Base-by-base conservation (phyloP, 2,888 invertebrate genomes). In the Amphiduros pacificus region DNA sequence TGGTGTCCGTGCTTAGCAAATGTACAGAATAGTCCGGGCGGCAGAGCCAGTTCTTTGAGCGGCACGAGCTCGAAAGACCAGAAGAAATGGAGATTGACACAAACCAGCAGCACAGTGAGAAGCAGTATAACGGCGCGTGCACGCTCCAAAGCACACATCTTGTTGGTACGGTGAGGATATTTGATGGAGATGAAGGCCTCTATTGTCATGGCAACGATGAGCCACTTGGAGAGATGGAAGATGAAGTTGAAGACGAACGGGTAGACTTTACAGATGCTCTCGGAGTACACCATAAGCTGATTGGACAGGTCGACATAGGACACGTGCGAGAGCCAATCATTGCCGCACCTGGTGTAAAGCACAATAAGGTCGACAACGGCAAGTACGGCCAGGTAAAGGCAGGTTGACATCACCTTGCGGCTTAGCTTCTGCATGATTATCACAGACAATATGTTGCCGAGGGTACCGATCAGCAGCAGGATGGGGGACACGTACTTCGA, bases 41-140 rank as follows among this genome's bases (percentile, higher is more conserved):
- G 58, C 26, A 50, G n/a, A 5, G 58, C 28, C 6, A 51, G 22
- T 9, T 58, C 51, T 44, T 49, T 58, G 26, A 71, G 70, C 6
- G 55, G 64, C 2, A 73, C 70, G 11, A 78, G 65, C 4, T 78
- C 78, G 28, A 71, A 70, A 1, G 79, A 77, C 81, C 81, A 81
- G 73, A 81, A 81, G 67, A 72, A 77, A 64, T 80, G 78, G 32
- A 78, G 73, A 64, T 80, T 79, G 44, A 80, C 64, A 59, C 77
- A 77, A 29, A 77, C 71, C 1, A 80, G 68, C 2, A 81, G 52
- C 4, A 81, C 77, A n/a, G 73, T 73, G 26, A 79, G 73, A 22
- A 81, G 71, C 20, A 79, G 65, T 24, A 77, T 67, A 50, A 77
- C 71, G 11, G 79, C 76, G 20, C 71, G 71, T 6, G 75, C 76